These are phyloP conservation scores for Montipora sp. DNA, from an alignment of 64 coral and sea anemone species.

Conservation along the genomic window DNA sequence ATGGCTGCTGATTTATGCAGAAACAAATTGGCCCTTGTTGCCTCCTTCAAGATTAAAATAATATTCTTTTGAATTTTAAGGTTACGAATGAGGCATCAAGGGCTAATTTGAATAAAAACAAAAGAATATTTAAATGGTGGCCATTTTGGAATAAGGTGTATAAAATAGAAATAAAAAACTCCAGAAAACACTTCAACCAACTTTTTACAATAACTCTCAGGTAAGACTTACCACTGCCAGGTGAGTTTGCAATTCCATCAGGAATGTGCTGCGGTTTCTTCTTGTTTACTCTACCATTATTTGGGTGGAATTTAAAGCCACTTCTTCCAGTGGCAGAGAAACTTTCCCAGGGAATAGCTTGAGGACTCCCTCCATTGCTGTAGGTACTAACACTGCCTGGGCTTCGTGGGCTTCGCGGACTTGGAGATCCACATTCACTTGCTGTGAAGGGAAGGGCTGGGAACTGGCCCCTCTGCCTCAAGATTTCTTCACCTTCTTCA, in stretches of 20 bases:
- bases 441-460: conserved; percentile 58
- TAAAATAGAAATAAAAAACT: too few relatives aligned
- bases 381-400: conserved; percentile 11
- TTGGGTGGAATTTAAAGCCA: conserved; percentile 34
- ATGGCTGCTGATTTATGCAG: too few relatives aligned
- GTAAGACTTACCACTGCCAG: conserved; percentile 16
- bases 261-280: neutral
- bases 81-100: too few relatives aligned
- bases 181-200: too few relatives aligned
- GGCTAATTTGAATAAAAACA: too few relatives aligned
- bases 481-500: conserved; percentile 95
- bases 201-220: neutral
- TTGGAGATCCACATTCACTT: conserved; percentile 50
- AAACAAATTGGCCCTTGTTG: too few relatives aligned
- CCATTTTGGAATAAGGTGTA: too few relatives aligned
- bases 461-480: conserved; percentile 80
- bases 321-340: conserved; percentile 45
- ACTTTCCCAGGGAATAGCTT: conserved; percentile 18
- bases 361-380: conserved; percentile 27
- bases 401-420: conserved; percentile 54
- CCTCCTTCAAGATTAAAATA: too few relatives aligned
- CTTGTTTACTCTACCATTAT: conserved; percentile 23
- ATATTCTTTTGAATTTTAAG: too few relatives aligned
- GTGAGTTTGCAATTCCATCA: conserved; percentile 22
- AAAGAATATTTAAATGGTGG: too few relatives aligned